phyloP scores from a whole-genome alignment of 2,888 invertebrate species.

The Beris morrisii region DNA sequence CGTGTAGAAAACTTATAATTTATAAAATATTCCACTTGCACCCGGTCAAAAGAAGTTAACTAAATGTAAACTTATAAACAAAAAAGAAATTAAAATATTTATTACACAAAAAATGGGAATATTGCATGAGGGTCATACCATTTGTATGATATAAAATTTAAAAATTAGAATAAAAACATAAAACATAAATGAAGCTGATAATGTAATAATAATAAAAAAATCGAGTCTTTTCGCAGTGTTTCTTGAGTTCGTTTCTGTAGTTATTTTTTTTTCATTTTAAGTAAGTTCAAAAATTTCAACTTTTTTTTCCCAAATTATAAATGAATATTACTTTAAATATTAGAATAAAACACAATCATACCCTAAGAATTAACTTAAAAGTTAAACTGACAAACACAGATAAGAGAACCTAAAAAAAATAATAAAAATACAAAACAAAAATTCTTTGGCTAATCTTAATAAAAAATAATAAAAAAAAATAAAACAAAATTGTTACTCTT shows the following conservation, averaged over 20 bases:
- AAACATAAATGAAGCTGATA: neutral
- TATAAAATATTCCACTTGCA: constrained; percentile 39
- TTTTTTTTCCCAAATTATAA: neutral
- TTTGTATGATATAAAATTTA: no score
- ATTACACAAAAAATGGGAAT: constrained; percentile 19
- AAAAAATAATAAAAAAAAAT: constrained; percentile 14
- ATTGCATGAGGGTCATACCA: no score
- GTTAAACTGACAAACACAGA: neutral
- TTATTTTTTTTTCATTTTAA: constrained; percentile 6
- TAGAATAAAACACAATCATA: neutral
- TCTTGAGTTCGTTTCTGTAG: neutral
- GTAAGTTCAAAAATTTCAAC: neutral
- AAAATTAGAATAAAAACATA: neutral
- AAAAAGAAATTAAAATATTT: constrained; percentile 18
- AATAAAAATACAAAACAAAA: constrained; percentile 6
- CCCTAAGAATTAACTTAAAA: constrained; percentile 1
- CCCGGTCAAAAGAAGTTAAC: constrained; percentile 35
- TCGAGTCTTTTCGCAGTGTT: constrained; percentile 16
- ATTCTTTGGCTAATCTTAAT: constrained; percentile 39
- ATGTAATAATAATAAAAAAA: constrained; percentile 1
- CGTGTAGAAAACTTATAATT: constrained; percentile 17
- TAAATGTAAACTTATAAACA: constrained; percentile 23
- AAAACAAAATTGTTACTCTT: neutral
- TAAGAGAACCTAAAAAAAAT: constrained; percentile 4
- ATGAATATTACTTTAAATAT: constrained; percentile 1